Evolutionary conservation across 2,113 vertebrate species (phyloP).

Genomic region (Stegastes partitus): DNA sequence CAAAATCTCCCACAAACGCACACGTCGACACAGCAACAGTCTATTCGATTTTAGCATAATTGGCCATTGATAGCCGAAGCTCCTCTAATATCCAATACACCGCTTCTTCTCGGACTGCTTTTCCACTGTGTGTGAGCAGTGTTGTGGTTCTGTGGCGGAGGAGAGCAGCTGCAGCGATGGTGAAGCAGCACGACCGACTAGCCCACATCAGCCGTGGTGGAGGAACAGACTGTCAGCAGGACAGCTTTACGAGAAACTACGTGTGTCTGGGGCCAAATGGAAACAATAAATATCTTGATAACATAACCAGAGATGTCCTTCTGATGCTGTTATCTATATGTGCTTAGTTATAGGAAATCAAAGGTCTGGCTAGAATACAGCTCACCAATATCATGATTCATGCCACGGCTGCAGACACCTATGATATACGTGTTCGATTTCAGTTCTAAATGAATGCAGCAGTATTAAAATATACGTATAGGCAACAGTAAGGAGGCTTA

Average conservation of each 20-base stretch:
- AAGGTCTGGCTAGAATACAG: background rate
- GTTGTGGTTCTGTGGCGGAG: slow-evolving; percentile 33
- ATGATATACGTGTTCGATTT: background rate
- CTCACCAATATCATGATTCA: background rate
- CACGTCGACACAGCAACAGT: slow-evolving; percentile 20
- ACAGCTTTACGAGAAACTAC: slow-evolving; percentile 27
- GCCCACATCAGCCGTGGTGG: slow-evolving; percentile 49
- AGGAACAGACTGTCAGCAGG: slow-evolving; percentile 50
- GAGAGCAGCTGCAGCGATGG: slow-evolving; percentile 49
- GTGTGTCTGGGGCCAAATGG: background rate
- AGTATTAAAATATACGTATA: background rate
- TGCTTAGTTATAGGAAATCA: background rate
- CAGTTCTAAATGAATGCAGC: background rate
- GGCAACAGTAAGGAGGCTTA: background rate
- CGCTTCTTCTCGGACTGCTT: slow-evolving; percentile 23
- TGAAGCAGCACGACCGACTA: slow-evolving; percentile 16
- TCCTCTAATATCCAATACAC: slow-evolving; percentile 42
- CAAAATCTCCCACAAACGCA: slow-evolving; percentile 46
- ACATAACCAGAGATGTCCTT: slow-evolving; percentile 8
- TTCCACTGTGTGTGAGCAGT: slow-evolving; percentile 16
- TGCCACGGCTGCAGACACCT: background rate
- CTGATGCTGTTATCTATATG: background rate
- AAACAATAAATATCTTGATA: slow-evolving; percentile 20
- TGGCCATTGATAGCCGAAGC: slow-evolving; percentile 18
- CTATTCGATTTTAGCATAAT: slow-evolving; percentile 33